Conservation (phyloP, 2,113 vertebrate species). For the Rana temporaria region DNA sequence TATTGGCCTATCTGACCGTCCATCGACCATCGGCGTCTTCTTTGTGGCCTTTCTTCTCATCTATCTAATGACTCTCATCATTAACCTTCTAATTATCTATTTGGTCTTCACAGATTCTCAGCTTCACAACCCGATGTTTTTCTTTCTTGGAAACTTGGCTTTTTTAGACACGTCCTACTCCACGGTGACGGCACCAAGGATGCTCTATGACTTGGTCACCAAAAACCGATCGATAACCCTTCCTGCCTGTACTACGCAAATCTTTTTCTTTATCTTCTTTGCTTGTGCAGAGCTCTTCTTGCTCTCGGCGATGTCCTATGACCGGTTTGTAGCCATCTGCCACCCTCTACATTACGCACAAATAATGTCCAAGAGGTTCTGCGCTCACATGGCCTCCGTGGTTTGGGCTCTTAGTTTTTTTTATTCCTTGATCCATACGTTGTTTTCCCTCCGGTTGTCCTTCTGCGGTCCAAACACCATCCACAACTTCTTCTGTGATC, state of each 20-base stretch:
- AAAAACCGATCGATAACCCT: slow-evolving; percentile 46
- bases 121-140: slow-evolving; percentile 62
- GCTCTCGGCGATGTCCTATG: slow-evolving; percentile 61
- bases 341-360: slow-evolving; percentile 39
- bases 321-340: slow-evolving; percentile 58
- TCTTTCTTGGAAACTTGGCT: slow-evolving; percentile 60
- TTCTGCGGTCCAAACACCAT: slow-evolving; percentile 50
- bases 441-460: slow-evolving; percentile 50
- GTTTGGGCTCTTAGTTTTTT: slow-evolving; percentile 22
- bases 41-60: slow-evolving; percentile 50
- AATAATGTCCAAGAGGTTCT: slow-evolving; percentile 26
- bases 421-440: slow-evolving; percentile 34
- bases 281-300: slow-evolving; percentile 58
- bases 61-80: slow-evolving; percentile 49
- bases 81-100: slow-evolving; percentile 57
- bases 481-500: slow-evolving; percentile 61
- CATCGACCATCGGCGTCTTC: slow-evolving; percentile 12
- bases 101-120: slow-evolving; percentile 34
- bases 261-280: slow-evolving; percentile 59
- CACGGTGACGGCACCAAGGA: slow-evolving; percentile 56
- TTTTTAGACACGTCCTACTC: slow-evolving; percentile 58
- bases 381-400: slow-evolving; percentile 44
- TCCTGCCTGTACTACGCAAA: slow-evolving; percentile 50
- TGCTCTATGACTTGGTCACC: slow-evolving; percentile 57
- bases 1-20: no score